Evolutionary conservation across 2,888 invertebrate species (phyloP), one percentile per base, ranked within the genome.

Genomic region (Plutella xylostella): DNA sequence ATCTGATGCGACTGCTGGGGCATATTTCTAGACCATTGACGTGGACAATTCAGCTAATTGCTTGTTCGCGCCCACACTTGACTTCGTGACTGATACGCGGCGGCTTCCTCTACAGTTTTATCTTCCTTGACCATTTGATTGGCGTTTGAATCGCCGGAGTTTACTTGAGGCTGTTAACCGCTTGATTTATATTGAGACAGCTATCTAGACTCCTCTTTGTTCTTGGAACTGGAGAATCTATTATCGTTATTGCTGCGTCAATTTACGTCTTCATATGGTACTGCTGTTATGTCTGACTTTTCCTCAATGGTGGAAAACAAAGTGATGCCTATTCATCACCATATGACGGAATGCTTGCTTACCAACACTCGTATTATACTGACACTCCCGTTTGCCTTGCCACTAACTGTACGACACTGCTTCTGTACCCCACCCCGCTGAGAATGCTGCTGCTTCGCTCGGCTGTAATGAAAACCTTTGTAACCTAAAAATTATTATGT

Each of bases 361-460:
- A 68, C 64, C 61, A 65, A 63, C 63, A 63, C 59, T 58, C 64
- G 52, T 53, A 57, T 65, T 59, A 65, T 62, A 76, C 75, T 72
- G 65, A 78, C 73, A 76, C 67, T 65, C 68, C 72, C 59, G 65
- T 67, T 22, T 74, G 77, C 78, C 82, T 78, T 83, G 83, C 80
- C 82, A 83, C 82, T 83, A 83, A 83, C 82, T 78, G 66, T 73
- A 72, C 60, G 70, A 67, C 76, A 80, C 77, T 58, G 82, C 83
- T 82, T 83, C 30, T 30, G 14, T 31, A 38, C 41, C 74, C 77
- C 75, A 76, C 73, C 71, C 70, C 65, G 80, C 82, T 83, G 79
- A 79, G 80, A 78, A 80, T 83, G 82, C 63, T 79, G n/a, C 79
- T 78, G 83, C 82, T 83, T 83, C 71, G 79, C 76, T 72, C 73